Evolutionary conservation across 2,113 vertebrate species (phyloP), one percentile per base, ranked within the genome.

Genomic region (Neofelis nebulosa): DNA sequence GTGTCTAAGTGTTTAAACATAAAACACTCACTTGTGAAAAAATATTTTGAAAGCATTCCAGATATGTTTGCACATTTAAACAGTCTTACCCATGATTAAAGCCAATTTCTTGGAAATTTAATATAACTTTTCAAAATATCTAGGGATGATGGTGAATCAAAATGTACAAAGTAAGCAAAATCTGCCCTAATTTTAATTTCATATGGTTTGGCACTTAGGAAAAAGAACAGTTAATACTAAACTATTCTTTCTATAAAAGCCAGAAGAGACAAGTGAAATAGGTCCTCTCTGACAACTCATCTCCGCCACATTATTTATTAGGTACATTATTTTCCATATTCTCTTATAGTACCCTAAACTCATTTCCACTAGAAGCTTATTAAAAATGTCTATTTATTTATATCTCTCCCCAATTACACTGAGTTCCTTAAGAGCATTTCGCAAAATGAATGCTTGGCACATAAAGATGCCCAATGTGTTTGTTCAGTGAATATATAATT

Each of bases 191-290:
- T 63, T 82, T 69, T 92, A 84, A 84, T 80, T 91, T 79, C 50
- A 84, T 65, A 45, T 41, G 38, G 68, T 71, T 80, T 92, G 45
- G 12, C 36, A 80, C 84, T 84, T 71, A 65, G 52, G 66, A 50
- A 87, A 88, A 95, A 69, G 61, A 87, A 79, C 21, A 88, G 36
- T 95, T 86, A 91, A 93, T 68, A 86, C 57, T 87, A 81, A 91
- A 80, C 36, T 65, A 68, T 38, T 57, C 55, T 80, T 88, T 63
- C 55, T 65, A 65, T 31, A 91, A 88, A 78, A 78, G 41, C 71
- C 61, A 85, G 63, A 78, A 45, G 63, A 89, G 69, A 45, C 23
- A 83, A 82, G 27, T 50, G 25, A 93, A 50, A 21, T 15, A 69
- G 11, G 61, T 78, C 91, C 55, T 69, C 78, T 93, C 45, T 84